Conservation (phyloP, 2,888 invertebrate genomes). For the Sialis fuliginosa region DNA sequence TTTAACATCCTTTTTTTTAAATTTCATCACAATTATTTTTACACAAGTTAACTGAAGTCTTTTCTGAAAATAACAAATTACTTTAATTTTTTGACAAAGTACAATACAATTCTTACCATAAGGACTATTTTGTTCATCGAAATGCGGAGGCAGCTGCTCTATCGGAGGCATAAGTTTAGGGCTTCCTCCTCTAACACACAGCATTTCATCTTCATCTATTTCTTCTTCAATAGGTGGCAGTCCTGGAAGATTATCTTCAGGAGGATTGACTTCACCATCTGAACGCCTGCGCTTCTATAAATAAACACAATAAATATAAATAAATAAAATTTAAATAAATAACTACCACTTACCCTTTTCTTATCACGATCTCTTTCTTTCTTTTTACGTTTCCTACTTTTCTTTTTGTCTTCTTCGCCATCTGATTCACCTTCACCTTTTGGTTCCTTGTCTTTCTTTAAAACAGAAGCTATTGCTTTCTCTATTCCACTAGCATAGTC, state of each 20-base stretch:
- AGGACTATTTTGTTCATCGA: neutral
- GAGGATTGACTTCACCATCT: conserved; percentile 21
- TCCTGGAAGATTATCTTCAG: conserved; percentile 22
- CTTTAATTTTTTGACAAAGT: no score
- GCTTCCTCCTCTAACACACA: conserved; percentile 62
- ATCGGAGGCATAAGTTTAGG: conserved; percentile 23
- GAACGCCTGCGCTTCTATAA: conserved; percentile 33
- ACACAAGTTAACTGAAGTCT: no score
- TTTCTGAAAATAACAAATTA: no score
- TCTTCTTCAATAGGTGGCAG: conserved; percentile 28
- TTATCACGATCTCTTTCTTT: conserved; percentile 32
- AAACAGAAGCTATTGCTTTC: conserved; percentile 55
- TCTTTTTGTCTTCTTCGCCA: conserved; percentile 31
- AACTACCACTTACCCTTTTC: conserved; percentile 23
- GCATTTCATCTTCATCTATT: conserved; percentile 62
- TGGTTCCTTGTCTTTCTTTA: conserved; percentile 41
- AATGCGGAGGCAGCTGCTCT: conserved; percentile 12
- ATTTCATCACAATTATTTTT: no score
- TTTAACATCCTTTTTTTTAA: no score
- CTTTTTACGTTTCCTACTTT: conserved; percentile 38
- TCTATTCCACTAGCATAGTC: conserved; percentile 68
- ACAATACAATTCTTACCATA: neutral
- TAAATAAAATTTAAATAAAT: neutral
- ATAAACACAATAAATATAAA: conserved; percentile 3
- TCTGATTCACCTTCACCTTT: conserved; percentile 22